These are phyloP conservation scores for Sprattus sprattus DNA, from an alignment of 2,113 vertebrate species.

Conservation along the genomic window DNA sequence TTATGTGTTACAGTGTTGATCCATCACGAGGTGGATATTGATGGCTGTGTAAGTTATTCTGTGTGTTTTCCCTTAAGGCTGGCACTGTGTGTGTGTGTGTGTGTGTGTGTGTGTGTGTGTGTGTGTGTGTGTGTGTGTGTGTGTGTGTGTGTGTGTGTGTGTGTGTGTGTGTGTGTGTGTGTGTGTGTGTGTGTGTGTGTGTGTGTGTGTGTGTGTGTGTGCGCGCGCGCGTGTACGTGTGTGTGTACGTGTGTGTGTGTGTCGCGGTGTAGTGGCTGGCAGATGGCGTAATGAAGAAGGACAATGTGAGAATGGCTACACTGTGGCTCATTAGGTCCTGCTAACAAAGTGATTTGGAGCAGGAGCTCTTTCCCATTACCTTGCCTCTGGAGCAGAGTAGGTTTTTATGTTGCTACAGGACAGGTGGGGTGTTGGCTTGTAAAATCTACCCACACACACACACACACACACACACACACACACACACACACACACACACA, in stretches of 20 bases:
- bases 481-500: too few species aligned
- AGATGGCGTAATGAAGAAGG: not conserved
- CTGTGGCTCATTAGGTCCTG: not conserved
- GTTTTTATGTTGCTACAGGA: not conserved
- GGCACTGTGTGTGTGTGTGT: not conserved
- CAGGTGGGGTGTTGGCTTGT: not conserved
- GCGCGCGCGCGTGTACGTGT: too few species aligned
- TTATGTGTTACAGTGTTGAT: not conserved
- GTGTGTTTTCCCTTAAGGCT: not conserved
- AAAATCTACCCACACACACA: not conserved
- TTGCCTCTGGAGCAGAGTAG: not conserved
- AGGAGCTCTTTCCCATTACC: not conserved
- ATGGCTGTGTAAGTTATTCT: not conserved
- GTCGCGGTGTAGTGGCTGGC: conserved; percentile 20
- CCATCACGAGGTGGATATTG: not conserved
- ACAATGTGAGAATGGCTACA: conserved; percentile 12
- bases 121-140: not conserved
- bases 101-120: conserved; percentile 23
- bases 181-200: not conserved
- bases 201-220: conserved; percentile 35
- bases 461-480: too few species aligned
- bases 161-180: not conserved
- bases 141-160: not conserved
- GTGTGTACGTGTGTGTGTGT: too few species aligned
- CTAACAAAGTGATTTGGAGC: not conserved